A percentile compares a stretch with the other conserved stretches of the same genome.
phyloP scores from a whole-genome alignment of 2,113 vertebrate genomes.

The Otolemur garnettii region DNA sequence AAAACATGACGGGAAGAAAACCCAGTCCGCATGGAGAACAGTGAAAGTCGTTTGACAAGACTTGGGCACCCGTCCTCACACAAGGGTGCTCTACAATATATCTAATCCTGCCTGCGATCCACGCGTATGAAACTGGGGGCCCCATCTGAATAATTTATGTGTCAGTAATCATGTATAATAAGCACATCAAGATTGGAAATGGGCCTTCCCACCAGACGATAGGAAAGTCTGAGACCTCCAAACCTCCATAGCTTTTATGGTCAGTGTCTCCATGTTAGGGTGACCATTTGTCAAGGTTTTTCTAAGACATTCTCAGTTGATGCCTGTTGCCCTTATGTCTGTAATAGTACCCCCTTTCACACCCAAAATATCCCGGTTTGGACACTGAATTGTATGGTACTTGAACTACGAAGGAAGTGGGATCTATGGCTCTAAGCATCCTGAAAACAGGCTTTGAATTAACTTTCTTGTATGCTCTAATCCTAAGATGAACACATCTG shows the following conservation, averaged over 20 bases:
- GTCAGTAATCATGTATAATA: not conserved
- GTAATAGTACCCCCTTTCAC: not conserved
- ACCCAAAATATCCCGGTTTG: not conserved
- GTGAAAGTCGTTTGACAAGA: not conserved
- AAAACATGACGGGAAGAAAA: not conserved
- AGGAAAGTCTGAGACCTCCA: not conserved
- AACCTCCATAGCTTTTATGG: not conserved
- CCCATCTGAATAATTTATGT: not conserved
- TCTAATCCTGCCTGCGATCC: not conserved
- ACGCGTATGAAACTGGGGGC: not conserved
- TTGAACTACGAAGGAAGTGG: not conserved
- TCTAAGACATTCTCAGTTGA: not conserved
- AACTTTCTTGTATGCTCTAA: not conserved
- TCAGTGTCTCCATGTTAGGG: not conserved
- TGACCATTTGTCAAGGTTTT: not conserved
- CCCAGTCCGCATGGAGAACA: not conserved
- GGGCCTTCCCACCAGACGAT: not conserved
- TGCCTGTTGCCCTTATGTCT: not conserved
- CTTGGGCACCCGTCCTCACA: rapidly evolving
- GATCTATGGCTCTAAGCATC: not conserved
- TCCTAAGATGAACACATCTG: not conserved
- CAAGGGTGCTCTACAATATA: not conserved
- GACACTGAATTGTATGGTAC: not conserved
- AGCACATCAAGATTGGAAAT: not conserved
- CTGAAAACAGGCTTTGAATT: not conserved